Conservation (phyloP, 2,888 invertebrate genomes). For the Dendrolimus pini region DNA sequence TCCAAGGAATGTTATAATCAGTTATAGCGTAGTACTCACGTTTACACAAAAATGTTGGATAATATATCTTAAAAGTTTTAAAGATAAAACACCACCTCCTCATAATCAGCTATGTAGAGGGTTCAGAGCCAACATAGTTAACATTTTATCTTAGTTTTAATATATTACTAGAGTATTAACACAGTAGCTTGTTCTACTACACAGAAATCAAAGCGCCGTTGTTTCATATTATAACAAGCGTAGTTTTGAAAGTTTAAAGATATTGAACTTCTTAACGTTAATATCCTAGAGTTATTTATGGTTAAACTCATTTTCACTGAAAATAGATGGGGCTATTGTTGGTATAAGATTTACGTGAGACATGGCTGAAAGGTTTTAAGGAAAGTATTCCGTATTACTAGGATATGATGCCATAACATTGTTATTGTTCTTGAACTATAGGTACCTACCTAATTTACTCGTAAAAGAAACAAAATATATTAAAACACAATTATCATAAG, state of each 20-base stretch:
- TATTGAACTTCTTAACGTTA: slow-evolving; percentile 7
- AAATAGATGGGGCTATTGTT: neutral
- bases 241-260: slow-evolving; percentile 29
- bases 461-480: too few species aligned
- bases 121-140: too few species aligned
- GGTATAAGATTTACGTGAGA: neutral
- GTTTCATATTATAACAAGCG: slow-evolving; percentile 42
- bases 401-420: too few species aligned
- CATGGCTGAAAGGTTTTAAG: slow-evolving; percentile 1
- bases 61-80: too few species aligned
- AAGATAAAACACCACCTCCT: too few species aligned
- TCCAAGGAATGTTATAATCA: too few species aligned
- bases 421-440: too few species aligned
- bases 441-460: too few species aligned
- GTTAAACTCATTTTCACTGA: neutral
- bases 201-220: slow-evolving; percentile 53
- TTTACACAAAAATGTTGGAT: too few species aligned
- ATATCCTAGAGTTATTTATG: neutral
- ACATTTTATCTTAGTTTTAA: neutral
- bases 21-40: too few species aligned
- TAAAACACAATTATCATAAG: too few species aligned
- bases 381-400: neutral
- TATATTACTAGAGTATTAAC: slow-evolving; percentile 31
- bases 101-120: too few species aligned
- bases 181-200: slow-evolving; percentile 52